Base-by-base conservation (phyloP, 1,140 invertebrate species). In the Musca vetustissima region DNA sequence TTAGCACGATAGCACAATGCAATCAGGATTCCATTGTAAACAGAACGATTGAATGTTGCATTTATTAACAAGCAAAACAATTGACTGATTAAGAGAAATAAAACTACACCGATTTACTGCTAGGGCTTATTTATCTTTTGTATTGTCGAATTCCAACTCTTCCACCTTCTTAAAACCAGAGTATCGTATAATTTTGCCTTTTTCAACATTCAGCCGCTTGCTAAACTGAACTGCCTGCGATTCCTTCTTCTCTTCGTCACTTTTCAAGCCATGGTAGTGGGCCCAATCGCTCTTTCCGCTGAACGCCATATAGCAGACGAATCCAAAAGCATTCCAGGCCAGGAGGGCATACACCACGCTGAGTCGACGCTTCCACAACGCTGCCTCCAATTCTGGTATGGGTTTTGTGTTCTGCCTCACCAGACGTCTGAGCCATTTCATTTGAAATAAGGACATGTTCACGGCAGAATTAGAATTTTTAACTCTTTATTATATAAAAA, bases 291-390 rank as follows among this genome's bases (percentile, higher is more conserved):
- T 82, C 74, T 87, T 87, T 0, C 89, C 89, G 47, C 83, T 83
- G 64, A 81, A 87, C 11, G 84, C 75, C 74, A 81, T 84, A 71
- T 88, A 89, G 28, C 84, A 66, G 7, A 90, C 85, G 22, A 88
- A 73, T 13, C 87, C 88, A 73, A 90, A 87, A 0, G 87, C 86
- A 83, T 90, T 88, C 87, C 88, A 89, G 14, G 87, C 85, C 14
- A 88, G 28, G 53, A 90, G 71, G 13, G 84, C 85, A 76, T 90
- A 91, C 0, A 78, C 77, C 55, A 89, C 71, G 69, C 88, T 88
- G 1, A 91, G 74, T 22, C 86, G 83, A 1, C 84, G 75, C 78
- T 88, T 89, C 86, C 86, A 88, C 28, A 83, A 43, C 4, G 80
- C 70, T 1, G 89, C 89, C n/a, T 80, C 77, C 21, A 86, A 76